Evolutionary conservation across 2,888 invertebrate genomes (phyloP), one percentile per base, ranked within the genome.

Genomic region (Eurytoma californica): DNA sequence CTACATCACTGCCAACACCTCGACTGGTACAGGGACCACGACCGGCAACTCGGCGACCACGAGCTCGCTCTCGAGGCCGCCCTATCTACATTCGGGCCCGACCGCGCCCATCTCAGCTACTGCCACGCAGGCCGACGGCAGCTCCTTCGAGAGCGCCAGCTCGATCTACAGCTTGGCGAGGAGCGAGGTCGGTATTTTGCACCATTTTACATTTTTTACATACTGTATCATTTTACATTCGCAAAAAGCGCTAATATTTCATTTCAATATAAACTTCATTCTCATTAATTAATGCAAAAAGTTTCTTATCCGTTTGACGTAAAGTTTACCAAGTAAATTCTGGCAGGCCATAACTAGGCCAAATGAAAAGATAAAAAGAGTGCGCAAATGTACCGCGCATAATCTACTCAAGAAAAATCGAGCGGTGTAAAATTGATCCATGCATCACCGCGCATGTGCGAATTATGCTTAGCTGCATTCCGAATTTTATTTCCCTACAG

Each of bases 101-200:
- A 60, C 76, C 47, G 86, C 87, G 77, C 86, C 88, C 28, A 84
- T 87, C 30, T 88, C 88, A 65, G 87, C 89, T 53, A 89, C 89
- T 67, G 89, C 89, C 82, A 89, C 90, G 69, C 87, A 87, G 28
- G 89, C 90, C 72, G 95, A 95, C 81, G 96, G 96, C 39, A 96
- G 95, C 83, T 96, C 96, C n/a, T 96, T 96, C 89, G 96, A 96
- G 90, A 96, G 96, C 89, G 95, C 95, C 82, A 95, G 95, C 77
- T 95, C 95, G 60, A 91, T 95, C 79, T 95, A 95, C 89, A 95
- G 95, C 83, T 91, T 94, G 67, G 94, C 95, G 55, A 93, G 95
- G 82, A 94, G 94, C 82, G 95, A 95, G 87, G 93, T 90, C 24
- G 24, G 24, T 24, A 24, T 24, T n/a, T n/a, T n/a, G n/a, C n/a